Conservation (phyloP, 2,888 invertebrate species). For the Esperia sulphurella region DNA sequence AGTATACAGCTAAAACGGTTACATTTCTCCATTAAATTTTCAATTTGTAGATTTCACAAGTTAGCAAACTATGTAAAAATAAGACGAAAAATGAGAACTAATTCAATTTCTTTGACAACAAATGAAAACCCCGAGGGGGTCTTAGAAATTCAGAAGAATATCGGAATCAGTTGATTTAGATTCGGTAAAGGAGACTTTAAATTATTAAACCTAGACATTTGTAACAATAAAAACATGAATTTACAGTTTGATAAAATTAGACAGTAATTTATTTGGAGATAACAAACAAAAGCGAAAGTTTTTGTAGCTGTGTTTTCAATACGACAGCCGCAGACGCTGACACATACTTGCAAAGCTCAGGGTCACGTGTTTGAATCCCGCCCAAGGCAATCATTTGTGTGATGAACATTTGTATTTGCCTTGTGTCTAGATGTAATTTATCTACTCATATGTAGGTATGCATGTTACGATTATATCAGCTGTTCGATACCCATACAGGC, state of each 20-base stretch:
- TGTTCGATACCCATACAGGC: too few relatives aligned
- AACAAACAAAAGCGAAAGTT: not conserved
- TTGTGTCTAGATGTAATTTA: too few relatives aligned
- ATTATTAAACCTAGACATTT: not conserved
- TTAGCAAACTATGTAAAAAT: not conserved
- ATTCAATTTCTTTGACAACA: not conserved
- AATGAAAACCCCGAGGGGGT: slow-evolving; percentile 2
- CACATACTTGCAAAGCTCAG: too few relatives aligned
- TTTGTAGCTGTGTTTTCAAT: too few relatives aligned
- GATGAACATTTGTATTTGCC: too few relatives aligned
- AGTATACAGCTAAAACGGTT: too few relatives aligned
- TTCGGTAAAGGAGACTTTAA: not conserved
- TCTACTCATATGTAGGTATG: too few relatives aligned
- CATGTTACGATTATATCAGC: too few relatives aligned
- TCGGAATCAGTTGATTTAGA: not conserved
- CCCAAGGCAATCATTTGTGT: too few relatives aligned
- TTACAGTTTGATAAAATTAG: not conserved
- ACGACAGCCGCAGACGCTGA: too few relatives aligned
- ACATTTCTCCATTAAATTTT: not conserved
- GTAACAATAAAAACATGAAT: not conserved
- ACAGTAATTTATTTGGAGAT: not conserved
- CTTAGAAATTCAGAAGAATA: not conserved
- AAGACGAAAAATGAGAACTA: not conserved
- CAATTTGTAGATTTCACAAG: not conserved
- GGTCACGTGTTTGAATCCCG: too few relatives aligned